Percentiles rank a stretch among this genome's conserved stretches.
These are phyloP conservation scores for Poecilus cupreus DNA, from an alignment of 2,888 invertebrate species.

Conservation along the genomic window DNA sequence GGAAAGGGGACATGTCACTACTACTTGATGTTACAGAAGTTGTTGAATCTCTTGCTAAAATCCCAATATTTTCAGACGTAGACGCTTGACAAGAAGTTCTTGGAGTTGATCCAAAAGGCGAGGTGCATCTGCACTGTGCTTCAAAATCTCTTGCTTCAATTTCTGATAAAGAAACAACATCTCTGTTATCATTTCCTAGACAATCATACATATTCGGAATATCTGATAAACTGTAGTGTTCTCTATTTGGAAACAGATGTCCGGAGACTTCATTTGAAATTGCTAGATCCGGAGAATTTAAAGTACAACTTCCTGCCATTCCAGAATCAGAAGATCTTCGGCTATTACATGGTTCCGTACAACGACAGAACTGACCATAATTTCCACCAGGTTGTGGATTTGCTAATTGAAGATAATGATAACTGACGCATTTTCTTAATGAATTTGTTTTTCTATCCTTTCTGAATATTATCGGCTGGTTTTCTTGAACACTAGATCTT, in stretches of 20 bases:
- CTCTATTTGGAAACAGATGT: constrained; percentile 31
- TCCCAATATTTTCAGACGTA: constrained; percentile 74
- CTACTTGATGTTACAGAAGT: constrained; percentile 75
- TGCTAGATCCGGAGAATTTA: constrained; percentile 82
- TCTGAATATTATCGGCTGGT: constrained; percentile 31
- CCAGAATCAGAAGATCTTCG: constrained; percentile 89
- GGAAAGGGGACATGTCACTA: constrained; percentile 70
- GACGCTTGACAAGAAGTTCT: constrained; percentile 79
- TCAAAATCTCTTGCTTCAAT: constrained; percentile 78
- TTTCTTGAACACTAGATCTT: constrained; percentile 61
- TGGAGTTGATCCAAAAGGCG: constrained; percentile 84
- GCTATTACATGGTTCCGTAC: constrained; percentile 75
- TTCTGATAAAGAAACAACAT: constrained; percentile 75
- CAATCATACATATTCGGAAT: constrained; percentile 41
- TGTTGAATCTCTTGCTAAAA: constrained; percentile 72
- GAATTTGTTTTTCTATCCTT: constrained; percentile 62
- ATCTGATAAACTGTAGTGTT: constrained; percentile 48
- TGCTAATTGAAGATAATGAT: constrained; percentile 71
- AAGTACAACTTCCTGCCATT: constrained; percentile 87
- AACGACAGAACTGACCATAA: constrained; percentile 62
- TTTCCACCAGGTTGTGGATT: constrained; percentile 58
- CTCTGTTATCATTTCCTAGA: constrained; percentile 63
- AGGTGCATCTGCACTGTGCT: constrained; percentile 82
- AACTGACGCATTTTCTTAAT: constrained; percentile 74
- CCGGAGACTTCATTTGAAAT: constrained; percentile 64